These are phyloP conservation scores for Brachyhypopomus occidentalis DNA, from an alignment of 2,113 vertebrate genomes.

Conservation along the genomic window DNA sequence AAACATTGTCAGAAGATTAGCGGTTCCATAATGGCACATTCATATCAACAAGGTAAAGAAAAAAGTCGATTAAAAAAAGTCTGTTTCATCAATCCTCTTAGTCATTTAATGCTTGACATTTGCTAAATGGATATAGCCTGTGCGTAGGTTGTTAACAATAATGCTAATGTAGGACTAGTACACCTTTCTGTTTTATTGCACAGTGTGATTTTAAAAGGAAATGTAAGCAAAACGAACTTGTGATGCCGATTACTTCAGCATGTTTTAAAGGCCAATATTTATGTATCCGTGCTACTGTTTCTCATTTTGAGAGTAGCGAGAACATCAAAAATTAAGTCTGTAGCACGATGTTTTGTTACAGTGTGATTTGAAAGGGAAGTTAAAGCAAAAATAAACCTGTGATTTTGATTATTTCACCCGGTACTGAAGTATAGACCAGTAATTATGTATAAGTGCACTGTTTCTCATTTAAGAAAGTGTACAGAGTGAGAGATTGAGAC, in stretches of 20 bases:
- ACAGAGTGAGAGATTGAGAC: background rate
- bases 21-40: background rate
- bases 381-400: conserved; percentile 10
- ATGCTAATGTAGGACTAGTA: background rate
- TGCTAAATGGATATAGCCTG: background rate
- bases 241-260: background rate
- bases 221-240: conserved; percentile 5
- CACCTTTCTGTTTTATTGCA: background rate
- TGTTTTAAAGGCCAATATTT: too few relatives aligned
- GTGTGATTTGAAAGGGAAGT: too few relatives aligned
- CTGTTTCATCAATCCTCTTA: background rate
- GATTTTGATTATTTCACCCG: conserved; percentile 20
- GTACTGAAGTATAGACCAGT: background rate
- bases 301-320: background rate
- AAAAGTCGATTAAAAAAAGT: background rate
- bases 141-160: conserved; percentile 9
- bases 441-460: conserved; percentile 11
- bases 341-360: too few relatives aligned
- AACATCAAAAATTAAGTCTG: too few relatives aligned
- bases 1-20: conserved; percentile 12
- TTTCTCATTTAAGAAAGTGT: background rate
- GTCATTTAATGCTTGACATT: conserved; percentile 16
- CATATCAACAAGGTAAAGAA: background rate
- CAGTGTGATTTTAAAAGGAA: background rate
- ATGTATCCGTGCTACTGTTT: background rate